Evolutionary conservation across 1,140 invertebrate species (phyloP), one percentile per base, ranked within the genome.

Genomic region (Andrena cerasifolii): DNA sequence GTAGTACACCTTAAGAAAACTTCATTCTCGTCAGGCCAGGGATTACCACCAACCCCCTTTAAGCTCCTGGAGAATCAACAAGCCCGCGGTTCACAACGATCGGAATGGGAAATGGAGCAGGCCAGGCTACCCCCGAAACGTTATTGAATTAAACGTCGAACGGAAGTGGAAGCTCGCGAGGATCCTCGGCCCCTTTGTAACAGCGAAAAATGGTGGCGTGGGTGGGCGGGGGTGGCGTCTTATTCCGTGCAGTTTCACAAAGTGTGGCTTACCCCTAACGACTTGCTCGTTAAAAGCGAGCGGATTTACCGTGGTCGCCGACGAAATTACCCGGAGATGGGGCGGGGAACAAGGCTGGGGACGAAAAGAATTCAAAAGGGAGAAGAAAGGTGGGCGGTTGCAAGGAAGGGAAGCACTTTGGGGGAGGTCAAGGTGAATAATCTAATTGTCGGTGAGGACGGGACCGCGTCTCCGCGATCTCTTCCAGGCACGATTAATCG

Each of bases 231-330:
- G 66, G 1, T 43, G 6, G 16, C 36, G 33, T 53, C 56, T 72
- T 58, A 72, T 66, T 78, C 79, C 74, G 53, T 70, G 58, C 45
- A 45, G 66, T 58, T 79, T 75, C 56, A 21, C 78, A 75, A 75
- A 75, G 71, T 74, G 71, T 61, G 58, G 24, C 77, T 79, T 31
- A 54, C 51, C 51, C 45, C 68, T 67, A 79, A 79, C 78, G 71
- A 61, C 45, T 40, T 71, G 56, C 71, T 79, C 78, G 78, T 79
- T 79, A 79, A 76, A 63, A 33, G 26, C 43, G 62, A 47, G 6
- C 47, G 56, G 62, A 79, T 76, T 79, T 79, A 58, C 28, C 36
- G 59, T 43, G 61, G 68, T 33, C 14, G 36, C 21, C 76, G 18
- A n/a, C 49, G 68, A 54, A 75, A 65, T 78, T 56, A 49, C 36